Evolutionary conservation across 92 coral and sea anemone species (phyloP).

Genomic region (Desmophyllum pertusum): DNA sequence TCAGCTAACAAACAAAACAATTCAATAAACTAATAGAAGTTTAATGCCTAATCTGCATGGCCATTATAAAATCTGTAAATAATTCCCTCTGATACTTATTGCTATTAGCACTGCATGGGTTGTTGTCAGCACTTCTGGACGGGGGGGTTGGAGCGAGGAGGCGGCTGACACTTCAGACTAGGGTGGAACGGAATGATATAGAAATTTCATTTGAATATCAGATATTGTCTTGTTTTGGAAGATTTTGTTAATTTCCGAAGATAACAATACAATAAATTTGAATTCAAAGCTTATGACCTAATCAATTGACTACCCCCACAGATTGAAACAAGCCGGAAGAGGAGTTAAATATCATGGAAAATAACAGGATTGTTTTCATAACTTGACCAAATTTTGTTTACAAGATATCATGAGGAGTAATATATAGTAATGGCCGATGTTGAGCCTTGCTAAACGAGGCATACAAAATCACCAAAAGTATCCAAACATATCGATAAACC

Average conservation of each 20-base stretch:
- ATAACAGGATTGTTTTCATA: not conserved
- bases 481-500: not conserved
- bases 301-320: not conserved
- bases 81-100: not conserved
- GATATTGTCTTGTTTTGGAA: not conserved
- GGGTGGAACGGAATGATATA: not conserved
- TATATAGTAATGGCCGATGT: not conserved
- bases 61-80: too few species aligned
- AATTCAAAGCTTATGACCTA: not conserved
- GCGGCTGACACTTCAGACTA: too few species aligned
- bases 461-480: not conserved
- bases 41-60: too few species aligned
- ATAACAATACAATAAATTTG: not conserved
- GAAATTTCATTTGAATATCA: not conserved
- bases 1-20: too few species aligned
- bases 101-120: not conserved
- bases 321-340: not conserved
- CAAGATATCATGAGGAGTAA: not conserved
- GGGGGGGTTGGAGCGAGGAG: too few species aligned
- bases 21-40: too few species aligned
- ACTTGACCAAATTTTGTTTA: not conserved
- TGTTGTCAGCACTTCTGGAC: not conserved
- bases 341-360: not conserved
- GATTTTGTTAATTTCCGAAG: not conserved
- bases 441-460: not conserved